These are phyloP conservation scores for Bathynomus jamesi DNA, from an alignment of 1,140 invertebrate species.

Conservation along the genomic window DNA sequence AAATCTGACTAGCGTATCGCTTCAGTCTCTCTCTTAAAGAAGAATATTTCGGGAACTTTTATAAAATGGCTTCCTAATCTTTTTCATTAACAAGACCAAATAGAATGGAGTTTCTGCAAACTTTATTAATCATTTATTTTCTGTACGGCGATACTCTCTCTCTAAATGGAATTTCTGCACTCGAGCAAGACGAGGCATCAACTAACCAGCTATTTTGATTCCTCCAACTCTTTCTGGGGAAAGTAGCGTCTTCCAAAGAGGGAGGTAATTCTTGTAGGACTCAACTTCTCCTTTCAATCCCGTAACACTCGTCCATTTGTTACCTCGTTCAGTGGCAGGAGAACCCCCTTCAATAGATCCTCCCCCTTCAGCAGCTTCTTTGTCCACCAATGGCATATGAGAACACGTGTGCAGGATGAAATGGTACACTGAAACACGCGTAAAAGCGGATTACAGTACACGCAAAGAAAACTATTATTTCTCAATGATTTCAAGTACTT, in stretches of 20 bases:
- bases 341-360: not conserved
- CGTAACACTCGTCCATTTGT: slow-evolving; percentile 24
- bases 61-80: not conserved
- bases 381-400: slow-evolving; percentile 11
- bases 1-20: too few relatives aligned
- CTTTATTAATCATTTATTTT: too few relatives aligned
- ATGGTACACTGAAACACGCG: slow-evolving; percentile 22
- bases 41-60: not conserved
- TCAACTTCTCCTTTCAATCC: slow-evolving; percentile 15
- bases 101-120: too few relatives aligned
- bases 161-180: too few relatives aligned
- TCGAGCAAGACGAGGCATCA: too few relatives aligned
- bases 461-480: slow-evolving; percentile 1
- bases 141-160: too few relatives aligned
- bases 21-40: too few relatives aligned
- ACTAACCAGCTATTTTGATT: slow-evolving; percentile 25
- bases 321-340: not conserved
- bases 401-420: slow-evolving; percentile 30
- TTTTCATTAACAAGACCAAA: not conserved
- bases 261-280: slow-evolving; percentile 25
- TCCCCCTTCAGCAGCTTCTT: not conserved
- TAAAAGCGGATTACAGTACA: not conserved
- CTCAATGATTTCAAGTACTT: not conserved
- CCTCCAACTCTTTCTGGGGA: slow-evolving; percentile 10
- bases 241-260: slow-evolving; percentile 30